phyloP scores from a whole-genome alignment of 2,797 vertebrate genomes.

The Lophius americanus region DNA sequence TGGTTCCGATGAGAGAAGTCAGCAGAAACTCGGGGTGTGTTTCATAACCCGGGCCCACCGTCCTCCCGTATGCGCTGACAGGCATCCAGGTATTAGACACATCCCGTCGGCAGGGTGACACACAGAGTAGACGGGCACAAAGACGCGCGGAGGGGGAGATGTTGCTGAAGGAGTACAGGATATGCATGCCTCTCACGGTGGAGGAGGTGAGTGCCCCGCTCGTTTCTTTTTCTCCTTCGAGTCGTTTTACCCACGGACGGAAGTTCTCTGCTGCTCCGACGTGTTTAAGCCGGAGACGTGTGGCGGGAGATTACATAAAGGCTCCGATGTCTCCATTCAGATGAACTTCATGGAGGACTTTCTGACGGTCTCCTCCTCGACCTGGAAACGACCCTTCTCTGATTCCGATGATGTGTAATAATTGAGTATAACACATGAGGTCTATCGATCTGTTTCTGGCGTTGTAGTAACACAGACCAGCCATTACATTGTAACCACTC shows the following conservation, averaged over 20 bases:
- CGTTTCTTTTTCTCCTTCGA: too few relatives aligned
- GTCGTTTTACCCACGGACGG: neutral
- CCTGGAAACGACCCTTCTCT: neutral
- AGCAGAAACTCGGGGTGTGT: slow-evolving; percentile 20
- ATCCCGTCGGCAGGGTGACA: slow-evolving; percentile 59
- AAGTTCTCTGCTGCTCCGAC: neutral
- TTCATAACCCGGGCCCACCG: slow-evolving; percentile 25
- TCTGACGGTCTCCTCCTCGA: neutral
- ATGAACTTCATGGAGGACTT: slow-evolving; percentile 12
- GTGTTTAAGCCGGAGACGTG: slow-evolving; percentile 20
- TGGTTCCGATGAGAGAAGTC: slow-evolving; percentile 57
- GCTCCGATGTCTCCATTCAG: neutral
- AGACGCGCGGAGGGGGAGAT: slow-evolving; percentile 79
- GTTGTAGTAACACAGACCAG: too few relatives aligned
- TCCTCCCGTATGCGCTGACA: slow-evolving; percentile 58
- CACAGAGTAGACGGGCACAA: slow-evolving; percentile 28
- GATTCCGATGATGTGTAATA: too few relatives aligned
- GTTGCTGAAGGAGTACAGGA: slow-evolving; percentile 98
- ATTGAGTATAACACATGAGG: too few relatives aligned
- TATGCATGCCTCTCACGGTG: slow-evolving; percentile 97
- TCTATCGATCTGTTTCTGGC: too few relatives aligned
- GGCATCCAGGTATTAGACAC: slow-evolving; percentile 46
- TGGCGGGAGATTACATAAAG: slow-evolving; percentile 7
- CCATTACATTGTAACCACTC: too few relatives aligned
- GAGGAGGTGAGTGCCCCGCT: slow-evolving; percentile 88